These are phyloP conservation scores for Hedya salicella DNA, from an alignment of 2,888 invertebrate genomes.

Conservation along the genomic window DNA sequence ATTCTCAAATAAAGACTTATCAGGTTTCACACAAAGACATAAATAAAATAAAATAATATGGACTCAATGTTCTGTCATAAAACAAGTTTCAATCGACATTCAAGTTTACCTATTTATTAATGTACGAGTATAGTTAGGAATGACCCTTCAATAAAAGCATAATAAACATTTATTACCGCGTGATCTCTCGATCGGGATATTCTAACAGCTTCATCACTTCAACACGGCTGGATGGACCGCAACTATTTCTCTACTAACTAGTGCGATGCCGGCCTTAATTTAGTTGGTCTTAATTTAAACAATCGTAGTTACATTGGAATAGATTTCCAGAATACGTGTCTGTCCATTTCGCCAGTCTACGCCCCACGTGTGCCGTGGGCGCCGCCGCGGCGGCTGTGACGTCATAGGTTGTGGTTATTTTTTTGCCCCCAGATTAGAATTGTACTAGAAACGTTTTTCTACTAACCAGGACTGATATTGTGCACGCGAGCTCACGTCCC, in stretches of 20 bases:
- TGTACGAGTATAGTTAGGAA: too few species aligned
- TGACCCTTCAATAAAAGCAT: too few species aligned
- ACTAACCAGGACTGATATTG: not conserved
- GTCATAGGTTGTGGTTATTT: conserved; percentile 22
- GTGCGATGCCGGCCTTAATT: too few species aligned
- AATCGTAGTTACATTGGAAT: not conserved
- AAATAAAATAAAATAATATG: not conserved
- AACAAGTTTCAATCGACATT: too few species aligned
- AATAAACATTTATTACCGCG: too few species aligned
- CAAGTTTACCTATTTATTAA: too few species aligned
- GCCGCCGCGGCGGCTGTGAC: conserved; percentile 21
- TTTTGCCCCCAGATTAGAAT: conserved; percentile 8
- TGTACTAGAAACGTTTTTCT: not conserved
- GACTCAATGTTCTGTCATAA: not conserved
- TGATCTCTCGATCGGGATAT: too few species aligned
- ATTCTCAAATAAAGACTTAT: conserved; percentile 30
- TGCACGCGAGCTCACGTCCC: not conserved
- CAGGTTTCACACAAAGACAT: conserved; percentile 17
- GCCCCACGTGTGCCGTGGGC: conserved; percentile 9
- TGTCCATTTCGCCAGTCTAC: not conserved
- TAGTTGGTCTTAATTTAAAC: too few species aligned
- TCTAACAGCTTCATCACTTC: too few species aligned
- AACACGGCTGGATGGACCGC: too few species aligned
- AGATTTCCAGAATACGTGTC: not conserved
- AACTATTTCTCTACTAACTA: too few species aligned